These are phyloP conservation scores for Monochamus alternatus DNA, from an alignment of 2,888 invertebrate genomes.

Conservation along the genomic window DNA sequence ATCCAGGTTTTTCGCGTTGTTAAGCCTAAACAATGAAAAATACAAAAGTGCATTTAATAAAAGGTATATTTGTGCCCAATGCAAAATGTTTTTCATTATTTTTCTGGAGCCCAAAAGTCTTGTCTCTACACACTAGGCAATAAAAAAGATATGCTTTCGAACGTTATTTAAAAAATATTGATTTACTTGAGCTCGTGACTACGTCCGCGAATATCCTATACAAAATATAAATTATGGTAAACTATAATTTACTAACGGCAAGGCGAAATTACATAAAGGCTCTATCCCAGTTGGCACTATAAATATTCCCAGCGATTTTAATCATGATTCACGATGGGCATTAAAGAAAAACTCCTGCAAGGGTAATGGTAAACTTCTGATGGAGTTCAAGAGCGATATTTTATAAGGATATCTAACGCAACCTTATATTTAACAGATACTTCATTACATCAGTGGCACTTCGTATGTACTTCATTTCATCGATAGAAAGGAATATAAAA, in stretches of 20 bases:
- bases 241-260: not conserved
- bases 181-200: no score
- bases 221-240: not conserved
- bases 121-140: no score
- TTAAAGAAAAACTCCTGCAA: not conserved
- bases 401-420: not conserved
- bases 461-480: not conserved
- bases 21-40: no score
- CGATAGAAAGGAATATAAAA: no score
- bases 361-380: not conserved
- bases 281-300: not conserved
- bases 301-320: conserved; percentile 1
- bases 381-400: conserved; percentile 3
- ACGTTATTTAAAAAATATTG: no score
- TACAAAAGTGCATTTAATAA: no score
- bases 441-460: not conserved
- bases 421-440: not conserved
- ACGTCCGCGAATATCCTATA: not conserved
- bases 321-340: conserved; percentile 1
- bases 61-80: no score
- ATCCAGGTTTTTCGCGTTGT: not conserved
- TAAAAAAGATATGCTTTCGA: no score
- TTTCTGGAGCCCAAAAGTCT: no score
- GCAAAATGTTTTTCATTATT: no score
- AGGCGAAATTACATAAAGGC: not conserved